A percentile compares a stretch with the other conserved stretches of the same genome.
Conservation (phyloP, 2,888 invertebrate genomes). For the Chromoteleia sp. region DNA sequence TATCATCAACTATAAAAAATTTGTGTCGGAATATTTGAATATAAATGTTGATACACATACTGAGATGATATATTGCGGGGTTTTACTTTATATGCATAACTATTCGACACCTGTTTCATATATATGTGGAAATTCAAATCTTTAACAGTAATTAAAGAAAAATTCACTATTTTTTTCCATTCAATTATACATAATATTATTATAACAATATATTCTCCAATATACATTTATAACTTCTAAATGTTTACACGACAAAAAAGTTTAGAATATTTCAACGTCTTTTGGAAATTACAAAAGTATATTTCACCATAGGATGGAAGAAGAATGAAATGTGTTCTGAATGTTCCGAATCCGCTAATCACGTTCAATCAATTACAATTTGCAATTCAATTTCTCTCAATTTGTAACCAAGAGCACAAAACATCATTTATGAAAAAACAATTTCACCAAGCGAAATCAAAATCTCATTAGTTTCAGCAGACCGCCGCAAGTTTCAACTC, state of each 20-base stretch:
- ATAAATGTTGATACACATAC: neutral
- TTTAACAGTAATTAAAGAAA: too few species aligned
- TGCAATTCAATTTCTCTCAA: neutral
- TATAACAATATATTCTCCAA: too few species aligned
- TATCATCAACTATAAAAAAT: slow-evolving; percentile 11
- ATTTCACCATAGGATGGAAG: too few species aligned
- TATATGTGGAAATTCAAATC: neutral
- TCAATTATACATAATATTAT: too few species aligned
- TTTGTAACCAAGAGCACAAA: neutral
- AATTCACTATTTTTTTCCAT: too few species aligned
- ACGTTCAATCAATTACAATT: slow-evolving; percentile 11
- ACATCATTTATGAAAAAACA: neutral
- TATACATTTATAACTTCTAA: too few species aligned
- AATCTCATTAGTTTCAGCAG: neutral
- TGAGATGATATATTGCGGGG: neutral
- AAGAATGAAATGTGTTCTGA: too few species aligned
- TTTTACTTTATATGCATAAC: neutral
- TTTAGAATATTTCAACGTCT: too few species aligned
- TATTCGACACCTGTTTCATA: neutral
- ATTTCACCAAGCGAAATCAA: neutral
- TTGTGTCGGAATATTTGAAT: neutral
- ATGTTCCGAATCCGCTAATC: neutral
- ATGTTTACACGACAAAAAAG: too few species aligned
- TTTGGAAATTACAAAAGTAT: too few species aligned
- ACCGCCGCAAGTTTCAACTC: neutral